phyloP scores from a whole-genome alignment of 2,888 invertebrate genomes.

The Limnephilus rhombicus region DNA sequence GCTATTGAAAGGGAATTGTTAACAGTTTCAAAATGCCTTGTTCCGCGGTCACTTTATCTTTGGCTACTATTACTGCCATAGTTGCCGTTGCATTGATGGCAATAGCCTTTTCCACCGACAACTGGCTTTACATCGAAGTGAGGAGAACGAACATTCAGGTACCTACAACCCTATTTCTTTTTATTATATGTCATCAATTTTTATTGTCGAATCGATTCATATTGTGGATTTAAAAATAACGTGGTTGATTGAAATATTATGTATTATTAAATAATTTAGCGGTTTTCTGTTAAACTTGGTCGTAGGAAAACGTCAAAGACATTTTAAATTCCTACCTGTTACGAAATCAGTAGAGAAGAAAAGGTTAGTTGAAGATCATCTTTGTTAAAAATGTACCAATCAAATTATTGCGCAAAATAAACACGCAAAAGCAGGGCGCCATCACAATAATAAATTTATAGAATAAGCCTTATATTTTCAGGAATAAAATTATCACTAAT shows the following conservation, averaged over 20 bases:
- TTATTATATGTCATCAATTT: slow-evolving; percentile 13
- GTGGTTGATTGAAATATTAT: not conserved
- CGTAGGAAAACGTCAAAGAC: not conserved
- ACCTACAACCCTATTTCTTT: slow-evolving; percentile 76
- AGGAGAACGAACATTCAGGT: slow-evolving; percentile 93
- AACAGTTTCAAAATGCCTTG: slow-evolving; percentile 84
- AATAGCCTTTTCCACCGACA: slow-evolving; percentile 97
- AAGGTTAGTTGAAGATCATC: not conserved
- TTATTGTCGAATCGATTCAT: not conserved
- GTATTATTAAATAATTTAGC: not conserved
- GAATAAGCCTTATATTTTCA: not conserved
- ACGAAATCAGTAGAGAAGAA: not conserved
- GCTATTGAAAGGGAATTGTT: slow-evolving; percentile 48
- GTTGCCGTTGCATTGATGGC: slow-evolving; percentile 95
- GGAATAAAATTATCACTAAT: not conserved
- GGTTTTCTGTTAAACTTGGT: not conserved
- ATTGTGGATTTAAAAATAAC: no score
- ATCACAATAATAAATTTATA: not conserved
- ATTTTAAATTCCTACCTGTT: not conserved
- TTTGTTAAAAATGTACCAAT: not conserved
- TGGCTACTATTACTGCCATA: slow-evolving; percentile 97
- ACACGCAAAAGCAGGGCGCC: not conserved
- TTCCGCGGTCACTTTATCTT: slow-evolving; percentile 95
- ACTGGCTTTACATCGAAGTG: slow-evolving; percentile 97
- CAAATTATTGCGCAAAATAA: not conserved